Evolutionary conservation across 2,888 invertebrate genomes (phyloP), one percentile per base, ranked within the genome.

Genomic region (Amphipyra berbera): DNA sequence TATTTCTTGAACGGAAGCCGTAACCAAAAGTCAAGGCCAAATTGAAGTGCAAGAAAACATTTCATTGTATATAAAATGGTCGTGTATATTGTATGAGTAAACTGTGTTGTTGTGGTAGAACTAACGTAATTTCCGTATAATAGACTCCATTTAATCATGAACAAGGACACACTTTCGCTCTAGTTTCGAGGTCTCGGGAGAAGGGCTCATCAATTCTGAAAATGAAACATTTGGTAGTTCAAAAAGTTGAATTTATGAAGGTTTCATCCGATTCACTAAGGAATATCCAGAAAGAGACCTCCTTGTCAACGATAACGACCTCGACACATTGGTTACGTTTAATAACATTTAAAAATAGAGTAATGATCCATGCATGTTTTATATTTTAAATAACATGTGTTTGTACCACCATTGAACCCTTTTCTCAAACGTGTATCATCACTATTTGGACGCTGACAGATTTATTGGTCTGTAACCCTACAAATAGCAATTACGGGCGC

Each of bases 221-320:
- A 69, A 74, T 70, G 46, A 74, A 71, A 69, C 58, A 74, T 63
- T 74, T 54, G 10, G 42, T 44, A 42, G 15, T 54, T 42, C 50
- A 62, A 68, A 73, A 73, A 74, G 52, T 74, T 69, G 42, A 57
- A 68, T 74, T 57, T 70, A 74, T 74, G 68, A 52, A 69, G 48
- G 61, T 61, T 46, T 45, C 38, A 46, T 68, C 52, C 60, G 50
- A 60, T 47, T 41, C 58, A 55, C 42, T 15, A 33, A 41, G 49
- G 41, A 41, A 45, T 72, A 49, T 30, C 13, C 46, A 15, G 33
- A 37, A 38, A 50, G 33, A 48, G 8, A 47, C 7, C 14, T 5
- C 14, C 8, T 42, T 21, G 42, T 6, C 2, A 37, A 45, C 12
- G 42, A 12, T 3, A 48, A 21, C 15, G 21, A 12, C 41, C 33